Evolutionary conservation across 2,113 vertebrate genomes (phyloP).

Genomic region (Tachysurus vachellii): DNA sequence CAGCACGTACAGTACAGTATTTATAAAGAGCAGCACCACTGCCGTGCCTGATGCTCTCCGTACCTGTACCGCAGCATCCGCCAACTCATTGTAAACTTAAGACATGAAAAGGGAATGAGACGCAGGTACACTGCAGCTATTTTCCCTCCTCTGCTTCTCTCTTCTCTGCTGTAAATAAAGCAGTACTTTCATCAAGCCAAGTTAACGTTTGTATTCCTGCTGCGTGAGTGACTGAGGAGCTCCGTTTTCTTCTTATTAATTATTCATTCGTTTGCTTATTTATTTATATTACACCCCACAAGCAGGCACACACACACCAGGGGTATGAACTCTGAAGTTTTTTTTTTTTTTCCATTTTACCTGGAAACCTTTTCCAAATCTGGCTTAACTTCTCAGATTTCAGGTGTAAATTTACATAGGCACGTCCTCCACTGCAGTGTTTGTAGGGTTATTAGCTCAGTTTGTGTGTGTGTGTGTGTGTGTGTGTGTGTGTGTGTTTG

Average conservation of each 20-base stretch:
- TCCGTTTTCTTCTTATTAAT: background rate
- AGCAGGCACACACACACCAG: background rate
- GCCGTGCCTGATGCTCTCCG: background rate
- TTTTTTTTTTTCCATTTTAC: background rate
- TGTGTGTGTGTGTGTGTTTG: background rate
- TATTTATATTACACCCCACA: conserved; percentile 32
- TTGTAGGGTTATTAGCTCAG: background rate
- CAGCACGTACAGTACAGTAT: background rate
- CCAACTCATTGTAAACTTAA: too few species aligned
- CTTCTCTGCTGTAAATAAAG: conserved; percentile 23
- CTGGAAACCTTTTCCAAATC: background rate
- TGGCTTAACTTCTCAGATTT: background rate
- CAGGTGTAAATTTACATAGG: background rate
- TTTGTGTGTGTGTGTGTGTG: background rate
- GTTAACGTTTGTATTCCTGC: conserved; percentile 61
- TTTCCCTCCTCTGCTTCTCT: background rate
- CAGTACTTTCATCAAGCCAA: conserved; percentile 60
- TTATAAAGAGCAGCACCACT: background rate
- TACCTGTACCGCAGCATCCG: background rate
- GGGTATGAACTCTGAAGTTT: background rate
- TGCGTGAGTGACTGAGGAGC: conserved; percentile 54
- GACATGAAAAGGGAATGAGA: background rate
- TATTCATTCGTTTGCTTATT: background rate
- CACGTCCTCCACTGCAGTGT: background rate
- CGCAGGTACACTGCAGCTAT: background rate